phyloP scores from a whole-genome alignment of 1,140 invertebrate genomes.

The Diuraphis noxia region DNA sequence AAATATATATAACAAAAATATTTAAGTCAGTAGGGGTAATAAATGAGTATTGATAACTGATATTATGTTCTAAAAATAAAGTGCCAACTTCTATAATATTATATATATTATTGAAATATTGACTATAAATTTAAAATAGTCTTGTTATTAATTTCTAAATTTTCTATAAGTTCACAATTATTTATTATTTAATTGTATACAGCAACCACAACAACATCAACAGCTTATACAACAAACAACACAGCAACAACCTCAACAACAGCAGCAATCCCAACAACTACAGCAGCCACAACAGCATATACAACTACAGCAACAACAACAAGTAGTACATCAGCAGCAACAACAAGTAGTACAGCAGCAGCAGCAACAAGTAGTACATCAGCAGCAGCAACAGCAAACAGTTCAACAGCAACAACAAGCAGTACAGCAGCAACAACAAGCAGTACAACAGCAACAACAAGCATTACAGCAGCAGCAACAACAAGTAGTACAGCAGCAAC shows the following conservation, averaged over 20 bases:
- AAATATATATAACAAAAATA: too few species aligned
- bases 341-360: not conserved
- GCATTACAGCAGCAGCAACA: not conserved
- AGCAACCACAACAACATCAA: not conserved
- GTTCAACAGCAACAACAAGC: not conserved
- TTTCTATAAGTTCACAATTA: too few species aligned
- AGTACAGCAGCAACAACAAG: not conserved
- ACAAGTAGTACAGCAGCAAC: not conserved
- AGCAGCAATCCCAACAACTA: not conserved
- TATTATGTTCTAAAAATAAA: not conserved
- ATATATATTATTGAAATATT: too few species aligned
- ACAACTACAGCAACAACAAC: not conserved
- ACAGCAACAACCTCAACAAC: not conserved
- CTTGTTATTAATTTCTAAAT: not conserved
- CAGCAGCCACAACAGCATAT: not conserved
- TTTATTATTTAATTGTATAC: not conserved
- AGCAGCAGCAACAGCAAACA: not conserved
- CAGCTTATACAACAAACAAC: not conserved
- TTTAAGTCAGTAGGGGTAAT: not conserved
- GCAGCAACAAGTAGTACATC: not conserved
- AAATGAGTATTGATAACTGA: not conserved
- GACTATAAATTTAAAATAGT: not conserved
- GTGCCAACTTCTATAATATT: too few species aligned
- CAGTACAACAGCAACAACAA: not conserved
- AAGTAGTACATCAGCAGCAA: not conserved